phyloP scores from a whole-genome alignment of 2,113 vertebrate genomes.

The Mormoops blainvillei region DNA sequence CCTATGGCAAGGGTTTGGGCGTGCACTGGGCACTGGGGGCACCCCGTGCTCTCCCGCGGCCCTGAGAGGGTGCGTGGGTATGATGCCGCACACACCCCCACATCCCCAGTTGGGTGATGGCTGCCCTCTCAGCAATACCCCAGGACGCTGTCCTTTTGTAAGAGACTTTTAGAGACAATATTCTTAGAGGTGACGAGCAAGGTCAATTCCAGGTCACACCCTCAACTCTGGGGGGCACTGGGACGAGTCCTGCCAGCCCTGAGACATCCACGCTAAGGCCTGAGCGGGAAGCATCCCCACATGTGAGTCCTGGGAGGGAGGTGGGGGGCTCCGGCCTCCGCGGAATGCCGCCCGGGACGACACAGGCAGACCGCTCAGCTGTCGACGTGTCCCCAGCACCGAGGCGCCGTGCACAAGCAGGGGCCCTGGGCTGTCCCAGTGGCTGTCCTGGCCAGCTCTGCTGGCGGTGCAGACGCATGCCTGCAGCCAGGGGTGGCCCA shows the following conservation, averaged over 20 bases:
- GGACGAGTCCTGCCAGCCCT: background rate
- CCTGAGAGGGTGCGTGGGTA: too few species aligned
- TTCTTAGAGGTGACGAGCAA: background rate
- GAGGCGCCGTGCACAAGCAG: background rate
- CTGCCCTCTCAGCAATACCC: too few species aligned
- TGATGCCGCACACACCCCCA: too few species aligned
- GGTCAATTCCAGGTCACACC: background rate
- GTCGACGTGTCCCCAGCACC: background rate
- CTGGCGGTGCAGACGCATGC: too few species aligned
- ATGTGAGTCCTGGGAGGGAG: background rate
- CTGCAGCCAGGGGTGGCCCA: rapidly evolving
- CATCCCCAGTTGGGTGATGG: background rate
- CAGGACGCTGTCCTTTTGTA: background rate
- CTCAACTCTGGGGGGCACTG: background rate
- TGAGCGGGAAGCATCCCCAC: background rate
- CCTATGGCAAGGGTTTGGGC: too few species aligned
- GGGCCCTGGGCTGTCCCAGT: background rate
- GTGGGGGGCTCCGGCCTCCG: background rate
- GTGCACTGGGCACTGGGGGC: too few species aligned
- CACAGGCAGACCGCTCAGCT: background rate
- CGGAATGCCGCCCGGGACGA: background rate
- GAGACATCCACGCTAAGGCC: background rate
- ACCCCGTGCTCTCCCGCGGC: too few species aligned
- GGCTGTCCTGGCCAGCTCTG: background rate
- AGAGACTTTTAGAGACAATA: background rate